These are phyloP conservation scores for Machaerirhynchus nigripectus DNA, from an alignment of 2,113 vertebrate genomes.

Conservation along the genomic window DNA sequence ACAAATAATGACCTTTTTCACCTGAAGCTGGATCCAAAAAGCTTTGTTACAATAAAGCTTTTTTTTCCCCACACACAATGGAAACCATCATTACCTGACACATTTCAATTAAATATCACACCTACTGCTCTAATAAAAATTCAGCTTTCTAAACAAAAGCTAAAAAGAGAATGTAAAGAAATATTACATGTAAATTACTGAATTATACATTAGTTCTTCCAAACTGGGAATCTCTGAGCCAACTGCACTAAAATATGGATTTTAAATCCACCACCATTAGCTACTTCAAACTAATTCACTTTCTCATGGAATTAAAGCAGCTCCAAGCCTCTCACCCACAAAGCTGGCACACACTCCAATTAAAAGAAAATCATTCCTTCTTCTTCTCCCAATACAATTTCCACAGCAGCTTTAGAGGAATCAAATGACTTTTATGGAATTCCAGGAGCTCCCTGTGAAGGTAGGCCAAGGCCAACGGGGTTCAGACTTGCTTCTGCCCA, in stretches of 20 bases:
- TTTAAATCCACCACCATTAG: neutral
- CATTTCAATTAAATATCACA: neutral
- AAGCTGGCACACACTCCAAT: neutral
- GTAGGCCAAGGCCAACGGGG: neutral
- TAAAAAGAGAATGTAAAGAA: neutral
- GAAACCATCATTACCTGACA: neutral
- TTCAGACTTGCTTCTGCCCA: neutral
- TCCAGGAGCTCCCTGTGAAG: neutral
- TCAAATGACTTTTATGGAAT: neutral
- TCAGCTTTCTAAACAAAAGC: neutral
- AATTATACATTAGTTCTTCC: neutral
- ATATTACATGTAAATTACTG: neutral
- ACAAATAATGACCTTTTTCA: neutral
- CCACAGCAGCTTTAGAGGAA: neutral
- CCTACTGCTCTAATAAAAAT: slow-evolving; percentile 21
- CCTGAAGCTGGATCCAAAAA: neutral
- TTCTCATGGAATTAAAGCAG: neutral
- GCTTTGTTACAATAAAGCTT: neutral
- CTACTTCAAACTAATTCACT: neutral
- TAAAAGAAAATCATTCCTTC: neutral
- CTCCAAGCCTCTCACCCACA: neutral
- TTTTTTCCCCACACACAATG: neutral
- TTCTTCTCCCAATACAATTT: neutral
- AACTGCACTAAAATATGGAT: neutral
- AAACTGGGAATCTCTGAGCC: neutral